Evolutionary conservation across 2,888 invertebrate species (phyloP).

Genomic region (Criorhina ranunculi): DNA sequence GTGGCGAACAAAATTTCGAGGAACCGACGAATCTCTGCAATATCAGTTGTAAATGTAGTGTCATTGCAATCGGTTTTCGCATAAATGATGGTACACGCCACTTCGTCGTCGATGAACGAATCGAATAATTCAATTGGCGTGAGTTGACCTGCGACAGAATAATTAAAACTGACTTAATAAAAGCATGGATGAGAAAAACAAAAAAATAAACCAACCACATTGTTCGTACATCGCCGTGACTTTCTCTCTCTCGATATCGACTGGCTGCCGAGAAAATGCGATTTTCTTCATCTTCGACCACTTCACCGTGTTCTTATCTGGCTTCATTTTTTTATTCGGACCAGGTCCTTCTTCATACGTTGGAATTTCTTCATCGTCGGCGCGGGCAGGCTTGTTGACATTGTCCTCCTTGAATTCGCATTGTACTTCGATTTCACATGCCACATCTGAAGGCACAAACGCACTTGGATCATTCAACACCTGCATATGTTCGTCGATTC

Average conservation of each 20-base stretch:
- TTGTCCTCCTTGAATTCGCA: conserved; percentile 1
- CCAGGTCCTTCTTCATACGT: too few species aligned
- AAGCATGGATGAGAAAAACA: not conserved
- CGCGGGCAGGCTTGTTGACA: not conserved
- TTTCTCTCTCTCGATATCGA: too few species aligned
- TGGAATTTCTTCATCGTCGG: conserved; percentile 6
- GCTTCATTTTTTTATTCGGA: not conserved
- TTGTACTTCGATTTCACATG: not conserved
- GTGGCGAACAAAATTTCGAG: not conserved
- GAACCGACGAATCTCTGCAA: not conserved
- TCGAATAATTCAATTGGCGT: not conserved
- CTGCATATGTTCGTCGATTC: too few species aligned
- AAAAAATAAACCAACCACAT: not conserved
- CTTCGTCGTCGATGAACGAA: not conserved
- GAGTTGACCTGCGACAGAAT: not conserved
- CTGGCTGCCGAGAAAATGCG: too few species aligned
- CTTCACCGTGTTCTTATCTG: not conserved
- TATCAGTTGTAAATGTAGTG: not conserved
- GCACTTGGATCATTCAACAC: too few species aligned
- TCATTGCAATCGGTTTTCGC: not conserved
- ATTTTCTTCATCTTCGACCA: not conserved
- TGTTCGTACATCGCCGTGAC: conserved; percentile 4
- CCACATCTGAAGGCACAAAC: too few species aligned
- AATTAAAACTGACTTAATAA: not conserved
- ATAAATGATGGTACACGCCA: not conserved